These are phyloP conservation scores for Acropternis orthonyx DNA, from an alignment of 2,797 vertebrate genomes.

Conservation along the genomic window DNA sequence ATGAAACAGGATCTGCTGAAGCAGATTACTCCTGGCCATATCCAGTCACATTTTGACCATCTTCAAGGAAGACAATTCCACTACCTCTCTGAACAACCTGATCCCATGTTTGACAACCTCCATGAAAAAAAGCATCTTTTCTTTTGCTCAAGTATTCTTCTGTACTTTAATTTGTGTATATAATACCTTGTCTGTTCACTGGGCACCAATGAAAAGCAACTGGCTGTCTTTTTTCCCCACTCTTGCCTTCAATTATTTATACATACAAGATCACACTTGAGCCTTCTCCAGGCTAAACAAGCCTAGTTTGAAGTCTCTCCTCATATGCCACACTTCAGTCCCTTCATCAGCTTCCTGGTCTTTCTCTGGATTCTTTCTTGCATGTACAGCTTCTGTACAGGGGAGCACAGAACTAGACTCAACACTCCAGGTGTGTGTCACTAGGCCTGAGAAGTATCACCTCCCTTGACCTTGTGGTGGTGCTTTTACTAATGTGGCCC, in stretches of 20 bases:
- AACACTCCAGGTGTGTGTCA: neutral
- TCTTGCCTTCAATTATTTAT: neutral
- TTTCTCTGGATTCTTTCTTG: neutral
- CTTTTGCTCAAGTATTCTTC: neutral
- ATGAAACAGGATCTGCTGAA: neutral
- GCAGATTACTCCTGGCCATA: too few species aligned
- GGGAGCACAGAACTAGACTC: neutral
- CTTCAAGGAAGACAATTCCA: neutral
- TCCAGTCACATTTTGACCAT: neutral
- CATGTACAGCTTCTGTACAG: too few species aligned
- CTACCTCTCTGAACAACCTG: neutral
- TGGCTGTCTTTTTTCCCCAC: neutral
- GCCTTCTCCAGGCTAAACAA: neutral
- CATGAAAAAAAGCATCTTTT: too few species aligned
- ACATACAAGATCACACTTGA: neutral
- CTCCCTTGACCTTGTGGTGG: rapidly evolving
- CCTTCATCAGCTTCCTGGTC: neutral
- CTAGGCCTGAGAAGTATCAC: neutral
- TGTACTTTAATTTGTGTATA: neutral
- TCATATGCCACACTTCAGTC: neutral
- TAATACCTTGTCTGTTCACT: neutral
- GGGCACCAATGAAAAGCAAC: neutral
- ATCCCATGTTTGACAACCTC: neutral
- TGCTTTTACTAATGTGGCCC: neutral
- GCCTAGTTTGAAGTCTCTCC: neutral